These are phyloP conservation scores for Andrena hattorfiana DNA, from an alignment of 2,888 invertebrate species.

Conservation along the genomic window DNA sequence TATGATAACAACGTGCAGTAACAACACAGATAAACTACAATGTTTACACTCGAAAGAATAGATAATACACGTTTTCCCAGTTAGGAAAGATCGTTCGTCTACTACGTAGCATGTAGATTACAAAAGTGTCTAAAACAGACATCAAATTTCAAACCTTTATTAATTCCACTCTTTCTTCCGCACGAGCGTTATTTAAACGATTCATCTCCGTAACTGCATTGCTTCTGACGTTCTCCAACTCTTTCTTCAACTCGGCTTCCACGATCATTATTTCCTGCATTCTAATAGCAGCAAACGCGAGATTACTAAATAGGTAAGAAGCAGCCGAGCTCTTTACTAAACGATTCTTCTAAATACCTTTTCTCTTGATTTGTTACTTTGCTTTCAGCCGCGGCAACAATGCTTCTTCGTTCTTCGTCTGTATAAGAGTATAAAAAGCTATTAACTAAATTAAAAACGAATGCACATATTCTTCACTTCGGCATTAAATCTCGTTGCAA, in stretches of 20 bases:
- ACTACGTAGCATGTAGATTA: background rate
- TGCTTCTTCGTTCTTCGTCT: slow-evolving; percentile 34
- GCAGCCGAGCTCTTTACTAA: background rate
- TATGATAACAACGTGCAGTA: slow-evolving; percentile 28
- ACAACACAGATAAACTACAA: slow-evolving; percentile 23
- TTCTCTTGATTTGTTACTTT: slow-evolving; percentile 53
- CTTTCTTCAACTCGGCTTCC: slow-evolving; percentile 42
- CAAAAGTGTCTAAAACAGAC: background rate
- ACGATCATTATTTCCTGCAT: slow-evolving; percentile 29
- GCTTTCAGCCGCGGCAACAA: slow-evolving; percentile 26
- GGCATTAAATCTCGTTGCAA: background rate
- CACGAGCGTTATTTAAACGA: slow-evolving; percentile 31
- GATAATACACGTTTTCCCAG: slow-evolving; percentile 39
- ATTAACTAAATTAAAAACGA: background rate
- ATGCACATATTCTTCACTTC: background rate
- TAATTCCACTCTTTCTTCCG: slow-evolving; percentile 57
- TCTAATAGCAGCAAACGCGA: slow-evolving; percentile 25
- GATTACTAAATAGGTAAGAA: background rate
- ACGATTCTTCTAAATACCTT: slow-evolving; percentile 46
- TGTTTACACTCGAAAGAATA: background rate
- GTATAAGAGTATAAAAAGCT: background rate
- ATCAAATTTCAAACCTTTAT: slow-evolving; percentile 41
- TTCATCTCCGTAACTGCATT: slow-evolving; percentile 39
- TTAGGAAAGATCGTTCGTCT: background rate
- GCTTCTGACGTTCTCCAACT: slow-evolving; percentile 29